Evolutionary conservation across 2,888 invertebrate species (phyloP).

Genomic region (Eustalomyia histrio): DNA sequence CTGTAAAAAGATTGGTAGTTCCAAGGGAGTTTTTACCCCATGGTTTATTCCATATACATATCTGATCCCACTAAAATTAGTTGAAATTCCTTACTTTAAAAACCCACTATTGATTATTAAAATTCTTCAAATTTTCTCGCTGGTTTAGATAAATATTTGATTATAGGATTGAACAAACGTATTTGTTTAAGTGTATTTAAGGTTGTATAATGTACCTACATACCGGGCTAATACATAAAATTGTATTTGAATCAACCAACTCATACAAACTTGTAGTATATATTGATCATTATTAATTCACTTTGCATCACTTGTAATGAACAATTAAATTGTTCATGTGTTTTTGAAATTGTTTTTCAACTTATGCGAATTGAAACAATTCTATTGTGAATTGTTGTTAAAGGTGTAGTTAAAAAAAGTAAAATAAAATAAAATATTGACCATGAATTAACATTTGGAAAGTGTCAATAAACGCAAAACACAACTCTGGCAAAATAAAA

Average conservation of each 20-base stretch:
- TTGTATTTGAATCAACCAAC: conserved; percentile 26
- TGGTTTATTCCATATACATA: no score
- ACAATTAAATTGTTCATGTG: conserved; percentile 61
- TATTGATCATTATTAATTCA: conserved; percentile 59
- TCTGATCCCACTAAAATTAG: no score
- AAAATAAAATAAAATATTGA: conserved; percentile 45
- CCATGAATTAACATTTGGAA: conserved; percentile 61
- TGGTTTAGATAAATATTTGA: no score
- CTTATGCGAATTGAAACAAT: conserved; percentile 24
- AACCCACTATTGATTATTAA: no score
- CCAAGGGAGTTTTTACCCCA: no score
- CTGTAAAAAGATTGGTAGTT: no score
- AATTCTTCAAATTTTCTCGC: no score
- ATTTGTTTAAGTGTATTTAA: neutral
- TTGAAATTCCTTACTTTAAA: no score
- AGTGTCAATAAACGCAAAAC: conserved; percentile 65
- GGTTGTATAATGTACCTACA: conserved; percentile 15
- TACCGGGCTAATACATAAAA: neutral
- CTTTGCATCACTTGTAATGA: conserved; percentile 55
- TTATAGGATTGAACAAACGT: neutral
- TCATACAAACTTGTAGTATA: neutral
- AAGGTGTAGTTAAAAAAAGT: conserved; percentile 48
- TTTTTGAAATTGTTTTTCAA: conserved; percentile 7
- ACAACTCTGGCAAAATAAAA: conserved; percentile 20
- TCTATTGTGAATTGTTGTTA: conserved; percentile 47